A percentile compares a stretch with the other conserved stretches of the same genome.
phyloP scores from a whole-genome alignment of 2,888 invertebrate species.

The Euplagia quadripunctaria region DNA sequence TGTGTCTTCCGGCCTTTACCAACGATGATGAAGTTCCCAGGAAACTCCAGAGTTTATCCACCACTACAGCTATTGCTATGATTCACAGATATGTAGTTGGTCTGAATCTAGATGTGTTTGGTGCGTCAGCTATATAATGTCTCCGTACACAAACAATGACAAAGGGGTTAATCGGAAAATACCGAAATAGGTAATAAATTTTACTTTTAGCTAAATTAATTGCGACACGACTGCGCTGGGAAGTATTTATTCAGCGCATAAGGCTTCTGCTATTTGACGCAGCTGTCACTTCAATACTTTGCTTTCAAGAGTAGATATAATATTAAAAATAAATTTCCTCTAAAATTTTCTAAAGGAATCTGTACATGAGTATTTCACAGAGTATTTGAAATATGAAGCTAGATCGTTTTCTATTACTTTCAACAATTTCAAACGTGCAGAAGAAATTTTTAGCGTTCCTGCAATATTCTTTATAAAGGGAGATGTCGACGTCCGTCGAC shows the following conservation, averaged over 20 bases:
- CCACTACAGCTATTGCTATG: background rate
- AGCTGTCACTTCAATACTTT: background rate
- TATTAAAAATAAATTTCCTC: slow-evolving; percentile 9
- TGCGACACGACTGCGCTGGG: background rate
- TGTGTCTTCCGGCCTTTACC: background rate
- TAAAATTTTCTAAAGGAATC: slow-evolving; percentile 15
- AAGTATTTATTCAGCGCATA: background rate
- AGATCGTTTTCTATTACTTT: slow-evolving; percentile 35
- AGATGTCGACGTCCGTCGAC: background rate
- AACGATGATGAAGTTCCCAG: background rate
- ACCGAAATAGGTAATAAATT: background rate
- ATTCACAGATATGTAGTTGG: background rate
- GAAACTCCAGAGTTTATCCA: background rate
- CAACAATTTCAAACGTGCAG: slow-evolving; percentile 32
- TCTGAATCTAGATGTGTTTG: background rate
- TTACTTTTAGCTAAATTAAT: background rate
- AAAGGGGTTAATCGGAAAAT: background rate
- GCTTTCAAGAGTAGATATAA: background rate
- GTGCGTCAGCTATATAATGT: background rate
- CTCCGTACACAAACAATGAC: background rate
- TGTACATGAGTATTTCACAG: slow-evolving; percentile 15
- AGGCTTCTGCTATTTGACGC: background rate
- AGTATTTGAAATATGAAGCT: slow-evolving; percentile 29
- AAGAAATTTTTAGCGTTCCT: slow-evolving; percentile 26
- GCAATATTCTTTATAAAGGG: slow-evolving; percentile 24